Evolutionary conservation across 2,888 invertebrate species (phyloP).

Genomic region (Phalera bucephala): DNA sequence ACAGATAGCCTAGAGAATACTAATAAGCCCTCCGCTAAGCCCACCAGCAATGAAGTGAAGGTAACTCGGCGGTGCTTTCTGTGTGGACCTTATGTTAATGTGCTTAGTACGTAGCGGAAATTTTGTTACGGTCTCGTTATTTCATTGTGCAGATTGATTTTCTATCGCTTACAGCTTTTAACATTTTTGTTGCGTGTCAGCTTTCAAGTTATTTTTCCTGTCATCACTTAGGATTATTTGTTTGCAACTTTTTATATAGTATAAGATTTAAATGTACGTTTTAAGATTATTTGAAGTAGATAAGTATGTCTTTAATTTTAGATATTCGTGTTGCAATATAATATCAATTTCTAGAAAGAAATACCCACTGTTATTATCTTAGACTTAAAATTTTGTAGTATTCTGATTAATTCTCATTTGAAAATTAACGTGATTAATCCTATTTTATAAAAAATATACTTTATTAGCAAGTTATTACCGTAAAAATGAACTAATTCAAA

Average conservation of each 20-base stretch:
- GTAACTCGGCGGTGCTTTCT: conserved; percentile 65
- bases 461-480: too few relatives aligned
- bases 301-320: too few relatives aligned
- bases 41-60: conserved; percentile 79
- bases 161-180: conserved; percentile 44
- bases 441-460: too few relatives aligned
- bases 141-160: conserved; percentile 41
- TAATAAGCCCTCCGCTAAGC: conserved; percentile 71
- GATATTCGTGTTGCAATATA: too few relatives aligned
- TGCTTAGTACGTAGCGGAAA: conserved; percentile 36
- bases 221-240: conserved; percentile 10
- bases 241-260: conserved; percentile 8
- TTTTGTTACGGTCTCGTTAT: conserved; percentile 41
- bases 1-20: conserved; percentile 89
- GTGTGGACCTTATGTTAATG: conserved; percentile 37
- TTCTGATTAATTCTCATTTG: too few relatives aligned
- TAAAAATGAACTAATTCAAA: too few relatives aligned
- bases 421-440: too few relatives aligned
- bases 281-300: too few relatives aligned
- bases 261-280: too few relatives aligned
- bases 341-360: too few relatives aligned
- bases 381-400: too few relatives aligned
- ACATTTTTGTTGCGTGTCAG: conserved; percentile 34
- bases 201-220: conserved; percentile 19
- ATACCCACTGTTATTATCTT: too few relatives aligned